Conservation (phyloP, 2,797 vertebrate species). For the Artibeus jamaicensis region DNA sequence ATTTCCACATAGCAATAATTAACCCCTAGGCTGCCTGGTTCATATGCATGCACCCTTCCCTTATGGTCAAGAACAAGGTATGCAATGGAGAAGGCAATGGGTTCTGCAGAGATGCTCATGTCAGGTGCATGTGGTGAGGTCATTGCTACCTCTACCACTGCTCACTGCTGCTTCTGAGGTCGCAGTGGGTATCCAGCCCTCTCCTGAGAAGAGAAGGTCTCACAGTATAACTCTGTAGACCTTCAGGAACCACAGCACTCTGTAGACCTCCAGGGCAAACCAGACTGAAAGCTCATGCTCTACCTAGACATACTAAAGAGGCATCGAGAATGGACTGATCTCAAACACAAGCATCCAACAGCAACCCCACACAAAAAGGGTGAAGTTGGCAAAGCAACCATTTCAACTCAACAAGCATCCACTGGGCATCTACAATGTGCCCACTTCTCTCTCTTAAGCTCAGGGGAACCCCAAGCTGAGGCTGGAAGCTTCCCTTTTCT, state of each 20-base stretch:
- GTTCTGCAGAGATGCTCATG: neutral
- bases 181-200: neutral
- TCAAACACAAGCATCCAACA: neutral
- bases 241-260: neutral
- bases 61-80: neutral
- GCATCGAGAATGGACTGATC: neutral
- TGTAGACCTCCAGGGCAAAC: neutral
- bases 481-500: neutral
- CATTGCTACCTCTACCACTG: neutral
- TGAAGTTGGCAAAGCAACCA: neutral
- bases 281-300: neutral
- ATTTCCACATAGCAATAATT: neutral
- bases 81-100: accelerated
- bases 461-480: neutral
- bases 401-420: neutral
- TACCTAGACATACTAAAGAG: neutral
- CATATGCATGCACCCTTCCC: accelerated
- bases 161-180: neutral
- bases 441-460: neutral
- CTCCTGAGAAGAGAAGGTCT: neutral
- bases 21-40: neutral
- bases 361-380: neutral
- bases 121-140: neutral
- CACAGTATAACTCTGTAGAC: neutral
- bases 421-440: neutral